Evolutionary conservation across 1,140 invertebrate species (phyloP), one percentile per base, ranked within the genome.

Genomic region (Leptinotarsa texana): DNA sequence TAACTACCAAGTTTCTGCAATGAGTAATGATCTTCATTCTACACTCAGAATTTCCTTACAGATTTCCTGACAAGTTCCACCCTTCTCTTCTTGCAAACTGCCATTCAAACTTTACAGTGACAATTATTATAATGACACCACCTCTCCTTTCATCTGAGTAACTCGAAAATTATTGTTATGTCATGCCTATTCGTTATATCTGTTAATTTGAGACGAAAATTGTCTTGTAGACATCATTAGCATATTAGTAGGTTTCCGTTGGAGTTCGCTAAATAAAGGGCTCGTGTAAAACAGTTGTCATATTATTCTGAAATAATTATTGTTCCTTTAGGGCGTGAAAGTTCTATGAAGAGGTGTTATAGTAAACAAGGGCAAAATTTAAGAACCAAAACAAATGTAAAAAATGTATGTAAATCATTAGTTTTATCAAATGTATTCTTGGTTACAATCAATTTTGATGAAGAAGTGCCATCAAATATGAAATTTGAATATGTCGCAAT

Each of bases 221-320:
- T 33, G 67, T 69, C 67, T 69, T 21, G 67, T 69, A 69, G 67
- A 69, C 67, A 69, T 69, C 47, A 69, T 69, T 69, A 69, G 27
- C 67, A 48, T 69, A 69, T 69, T 48, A 69, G 24, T 13, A 18
- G 27, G 24, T 47, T 48, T 69, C n/a, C 21, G 63, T 65, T 22
- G 24, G 13, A 65, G 18, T 65, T 65, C 21, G 4, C 18, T 57
- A n/a, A 57, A 57, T n/a, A 21, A 65, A 27, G 63, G 63, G 63
- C 24, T 15, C 63, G 18, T 21, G 63, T 65, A 15, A 21, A 18
- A 65, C 17, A 24, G 21, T 65, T 8, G 18, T 13, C 63, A 8
- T 15, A 65, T 33, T 33, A 8, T 17, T 27, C 63, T 65, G 18
- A 65, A 65, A 15, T 57, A 57, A 3, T 24, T 13, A 65, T 65